These are phyloP conservation scores for Apeira syringaria DNA, from an alignment of 2,888 invertebrate species.

Conservation along the genomic window DNA sequence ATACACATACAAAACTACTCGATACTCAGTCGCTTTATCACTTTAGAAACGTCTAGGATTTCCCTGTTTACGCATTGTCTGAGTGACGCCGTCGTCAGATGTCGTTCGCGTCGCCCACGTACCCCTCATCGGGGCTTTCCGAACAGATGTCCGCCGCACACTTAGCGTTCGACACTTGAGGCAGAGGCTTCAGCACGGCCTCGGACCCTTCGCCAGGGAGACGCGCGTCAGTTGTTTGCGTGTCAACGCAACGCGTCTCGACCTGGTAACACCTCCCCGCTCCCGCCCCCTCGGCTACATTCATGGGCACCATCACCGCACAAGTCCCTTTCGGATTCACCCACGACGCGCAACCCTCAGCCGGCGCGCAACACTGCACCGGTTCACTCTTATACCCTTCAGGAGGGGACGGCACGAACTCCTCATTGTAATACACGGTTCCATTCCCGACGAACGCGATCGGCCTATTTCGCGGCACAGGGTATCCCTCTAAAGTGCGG, in stretches of 20 bases:
- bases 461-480: conserved; percentile 81
- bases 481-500: conserved; percentile 92
- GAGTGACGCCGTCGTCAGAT: conserved; percentile 85
- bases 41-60: conserved; percentile 72
- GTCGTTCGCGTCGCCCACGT: conserved; percentile 91
- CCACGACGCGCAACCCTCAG: conserved; percentile 73
- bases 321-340: conserved; percentile 79
- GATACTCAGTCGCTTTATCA: conserved; percentile 82
- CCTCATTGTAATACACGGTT: conserved; percentile 78
- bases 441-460: conserved; percentile 77
- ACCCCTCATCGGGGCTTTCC: conserved; percentile 94
- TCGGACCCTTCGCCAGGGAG: conserved; percentile 68
- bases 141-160: conserved; percentile 83
- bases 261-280: conserved; percentile 76
- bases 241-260: conserved; percentile 84
- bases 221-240: conserved; percentile 83
- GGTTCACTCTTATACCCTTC: conserved; percentile 87
- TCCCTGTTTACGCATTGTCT: conserved; percentile 70
- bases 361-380: conserved; percentile 71
- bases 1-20: conserved; percentile 68
- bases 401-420: conserved; percentile 87
- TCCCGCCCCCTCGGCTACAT: conserved; percentile 64
- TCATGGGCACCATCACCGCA: conserved; percentile 78
- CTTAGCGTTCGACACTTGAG: conserved; percentile 75
- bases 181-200: conserved; percentile 66